Evolutionary conservation across 2,888 invertebrate genomes (phyloP), one percentile per base, ranked within the genome.

Genomic region (Myopa testacea): DNA sequence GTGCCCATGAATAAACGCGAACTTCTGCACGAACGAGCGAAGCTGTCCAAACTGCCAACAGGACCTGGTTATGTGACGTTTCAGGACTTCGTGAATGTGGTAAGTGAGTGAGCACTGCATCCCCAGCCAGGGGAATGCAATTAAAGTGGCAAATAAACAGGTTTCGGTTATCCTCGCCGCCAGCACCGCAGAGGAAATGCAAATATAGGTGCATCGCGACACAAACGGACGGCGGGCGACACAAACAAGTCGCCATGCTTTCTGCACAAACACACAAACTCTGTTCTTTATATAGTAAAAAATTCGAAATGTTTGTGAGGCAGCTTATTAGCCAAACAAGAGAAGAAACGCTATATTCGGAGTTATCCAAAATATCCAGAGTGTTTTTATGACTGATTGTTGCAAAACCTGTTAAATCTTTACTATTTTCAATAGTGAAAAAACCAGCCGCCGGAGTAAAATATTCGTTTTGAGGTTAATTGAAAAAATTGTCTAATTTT

Each of bases 71-170:
- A 96, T 78, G 95, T 97, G 84, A 96, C 96, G 60, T 97, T 96
- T 90, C 96, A 97, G 91, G 96, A 97, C 88, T 97, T 97, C 90
- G 95, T 97, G 83, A 96, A 96, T 92, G 95, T 97, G 93, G 97
- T 97, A 88, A 96, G 96, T 94, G 60, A n/a, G 26, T 52, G 26
- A 26, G 26, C 45, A 45, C 10, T 50, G 50, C 14, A 14, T 26
- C 26, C 26, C 26, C 26, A 26, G 26, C 26, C 10, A 63, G 26
- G 62, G 3, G 34, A 19, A 4, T 67, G 14, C 6, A 50, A 68
- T 45, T 68, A 4, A 50, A 50, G 10, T n/a, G 26, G 34, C 16
- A 68, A 50, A 68, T 16, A 45, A 65, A 63, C 14, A 12, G 40
- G 19, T 14, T n/a, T 70, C 40, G 50, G n/a, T 26, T 50, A 10